These are phyloP conservation scores for Caenorhabditis japonica DNA, from an alignment of 2,888 invertebrate species.

Conservation along the genomic window DNA sequence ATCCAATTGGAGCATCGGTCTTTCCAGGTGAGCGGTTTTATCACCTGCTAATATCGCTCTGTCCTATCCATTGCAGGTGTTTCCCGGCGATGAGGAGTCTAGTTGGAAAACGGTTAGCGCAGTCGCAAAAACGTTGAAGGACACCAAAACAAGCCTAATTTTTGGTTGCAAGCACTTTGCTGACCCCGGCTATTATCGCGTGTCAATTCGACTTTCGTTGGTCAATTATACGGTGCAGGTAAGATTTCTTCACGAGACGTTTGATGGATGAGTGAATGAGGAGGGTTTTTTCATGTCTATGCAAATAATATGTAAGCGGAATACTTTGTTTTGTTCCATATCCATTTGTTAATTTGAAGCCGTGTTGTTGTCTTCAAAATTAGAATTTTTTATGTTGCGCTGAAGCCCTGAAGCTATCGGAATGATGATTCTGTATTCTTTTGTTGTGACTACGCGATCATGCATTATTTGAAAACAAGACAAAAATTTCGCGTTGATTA, in stretches of 20 bases:
- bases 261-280: constrained; percentile 23
- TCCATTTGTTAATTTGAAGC: background rate
- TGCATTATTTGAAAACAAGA: constrained; percentile 26
- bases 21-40: constrained; percentile 46
- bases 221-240: constrained; percentile 58
- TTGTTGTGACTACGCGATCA: constrained; percentile 25
- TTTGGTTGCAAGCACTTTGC: constrained; percentile 64
- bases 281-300: background rate
- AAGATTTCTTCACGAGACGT: constrained; percentile 18
- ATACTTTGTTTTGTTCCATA: too few relatives aligned
- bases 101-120: constrained; percentile 48
- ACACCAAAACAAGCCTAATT: constrained; percentile 49
- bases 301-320: too few relatives aligned
- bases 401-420: background rate
- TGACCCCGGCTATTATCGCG: constrained; percentile 64
- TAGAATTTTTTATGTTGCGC: constrained; percentile 32
- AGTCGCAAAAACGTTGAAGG: constrained; percentile 39
- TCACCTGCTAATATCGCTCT: constrained; percentile 10
- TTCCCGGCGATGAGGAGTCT: constrained; percentile 56
- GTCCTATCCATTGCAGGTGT: constrained; percentile 41
- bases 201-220: constrained; percentile 52
- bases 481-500: constrained; percentile 37
- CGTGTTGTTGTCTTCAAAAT: constrained; percentile 22
- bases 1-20: constrained; percentile 53
- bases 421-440: constrained; percentile 37